A percentile compares a stretch with the other conserved stretches of the same genome.
Evolutionary conservation across 1,140 invertebrate genomes (phyloP).

Genomic region (Drosophila sp.): DNA sequence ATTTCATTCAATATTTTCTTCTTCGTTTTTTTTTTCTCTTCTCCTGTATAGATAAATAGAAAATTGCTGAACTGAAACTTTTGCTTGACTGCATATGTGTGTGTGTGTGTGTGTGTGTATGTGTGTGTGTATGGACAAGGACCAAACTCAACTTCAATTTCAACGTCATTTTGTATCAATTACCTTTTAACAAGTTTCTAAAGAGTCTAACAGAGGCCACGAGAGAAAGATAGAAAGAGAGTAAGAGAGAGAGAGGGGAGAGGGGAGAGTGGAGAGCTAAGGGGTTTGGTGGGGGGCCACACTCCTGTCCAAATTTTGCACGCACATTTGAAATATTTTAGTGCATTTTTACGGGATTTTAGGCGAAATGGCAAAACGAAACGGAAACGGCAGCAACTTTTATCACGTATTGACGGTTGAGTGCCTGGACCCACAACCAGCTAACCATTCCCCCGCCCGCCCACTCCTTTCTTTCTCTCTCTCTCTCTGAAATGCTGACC

Average conservation of each 20-base stretch:
- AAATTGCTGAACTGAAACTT: conserved; percentile 56
- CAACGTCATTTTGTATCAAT: conserved; percentile 76
- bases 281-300: neutral
- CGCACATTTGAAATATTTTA: conserved; percentile 78
- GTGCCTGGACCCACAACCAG: conserved; percentile 37
- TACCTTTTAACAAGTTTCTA: conserved; percentile 71
- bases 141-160: conserved; percentile 51
- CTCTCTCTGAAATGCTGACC: neutral
- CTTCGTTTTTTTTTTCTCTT: conserved; percentile 32
- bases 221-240: neutral
- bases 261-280: neutral
- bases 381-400: conserved; percentile 75
- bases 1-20: neutral
- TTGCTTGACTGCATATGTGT: conserved; percentile 22
- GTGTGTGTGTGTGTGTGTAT: neutral
- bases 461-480: neutral
- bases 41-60: conserved; percentile 39
- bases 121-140: conserved; percentile 32
- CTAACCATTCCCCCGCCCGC: conserved; percentile 9
- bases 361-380: conserved; percentile 29
- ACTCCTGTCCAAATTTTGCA: conserved; percentile 47
- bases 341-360: conserved; percentile 67
- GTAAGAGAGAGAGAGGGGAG: neutral
- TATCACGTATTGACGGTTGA: conserved; percentile 79
- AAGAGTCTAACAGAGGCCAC: conserved; percentile 26